Conservation (phyloP, 2,888 invertebrate species). For the Alloscopus bannaensis region DNA sequence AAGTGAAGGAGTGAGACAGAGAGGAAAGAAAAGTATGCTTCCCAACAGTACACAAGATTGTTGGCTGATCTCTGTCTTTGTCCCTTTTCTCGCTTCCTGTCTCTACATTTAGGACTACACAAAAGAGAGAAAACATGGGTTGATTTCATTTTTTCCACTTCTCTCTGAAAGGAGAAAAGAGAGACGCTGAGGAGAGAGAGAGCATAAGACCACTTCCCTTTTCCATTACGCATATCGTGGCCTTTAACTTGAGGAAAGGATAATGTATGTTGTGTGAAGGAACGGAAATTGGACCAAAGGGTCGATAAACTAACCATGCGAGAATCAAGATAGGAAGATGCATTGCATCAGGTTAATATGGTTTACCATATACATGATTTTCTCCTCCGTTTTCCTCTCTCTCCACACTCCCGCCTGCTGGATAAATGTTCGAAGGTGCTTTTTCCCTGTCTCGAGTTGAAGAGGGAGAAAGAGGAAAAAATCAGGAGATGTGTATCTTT, state of each 20-base stretch:
- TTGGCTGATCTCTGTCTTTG: background rate
- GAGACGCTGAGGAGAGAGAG: background rate
- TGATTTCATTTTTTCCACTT: slow-evolving; percentile 28
- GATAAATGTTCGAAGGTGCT: background rate
- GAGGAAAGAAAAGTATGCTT: background rate
- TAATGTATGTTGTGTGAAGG: slow-evolving; percentile 29
- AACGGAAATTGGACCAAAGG: slow-evolving; percentile 56
- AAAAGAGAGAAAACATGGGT: slow-evolving; percentile 6
- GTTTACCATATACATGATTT: too few relatives aligned
- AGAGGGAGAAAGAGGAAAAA: too few relatives aligned
- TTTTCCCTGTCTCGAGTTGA: too few relatives aligned
- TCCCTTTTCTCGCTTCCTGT: background rate
- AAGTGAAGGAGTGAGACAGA: slow-evolving; percentile 5
- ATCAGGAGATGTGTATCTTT: slow-evolving; percentile 20
- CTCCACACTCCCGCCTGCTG: too few relatives aligned
- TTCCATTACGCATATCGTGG: slow-evolving; percentile 14
- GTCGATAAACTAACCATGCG: slow-evolving; percentile 46
- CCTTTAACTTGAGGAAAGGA: slow-evolving; percentile 32
- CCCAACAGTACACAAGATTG: background rate
- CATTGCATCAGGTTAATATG: slow-evolving; percentile 13
- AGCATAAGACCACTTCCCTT: background rate
- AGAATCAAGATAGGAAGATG: slow-evolving; percentile 30
- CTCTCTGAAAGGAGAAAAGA: background rate
- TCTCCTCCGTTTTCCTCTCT: too few relatives aligned
- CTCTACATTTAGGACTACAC: background rate